A percentile compares a stretch with the other conserved stretches of the same genome.
Evolutionary conservation across 2,888 invertebrate genomes (phyloP).

Genomic region (Theristus sp.): DNA sequence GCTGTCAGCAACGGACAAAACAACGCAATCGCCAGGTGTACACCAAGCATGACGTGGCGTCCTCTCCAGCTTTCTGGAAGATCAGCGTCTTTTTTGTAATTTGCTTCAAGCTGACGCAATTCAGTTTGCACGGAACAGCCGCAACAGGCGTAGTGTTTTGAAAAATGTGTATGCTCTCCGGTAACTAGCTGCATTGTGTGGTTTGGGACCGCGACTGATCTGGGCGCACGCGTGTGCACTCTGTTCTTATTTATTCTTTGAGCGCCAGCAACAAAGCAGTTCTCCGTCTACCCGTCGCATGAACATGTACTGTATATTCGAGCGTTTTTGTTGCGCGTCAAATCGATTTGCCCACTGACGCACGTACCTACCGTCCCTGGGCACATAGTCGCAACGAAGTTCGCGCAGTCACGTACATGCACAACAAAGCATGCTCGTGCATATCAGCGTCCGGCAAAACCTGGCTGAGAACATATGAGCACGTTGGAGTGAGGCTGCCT

Average conservation of each 20-base stretch:
- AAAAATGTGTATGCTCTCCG: neutral
- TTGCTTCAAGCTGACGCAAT: no score
- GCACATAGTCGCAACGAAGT: neutral
- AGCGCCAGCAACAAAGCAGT: neutral
- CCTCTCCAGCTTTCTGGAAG: no score
- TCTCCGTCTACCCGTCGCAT: neutral
- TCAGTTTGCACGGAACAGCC: no score
- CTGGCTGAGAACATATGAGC: neutral
- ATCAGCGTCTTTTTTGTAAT: no score
- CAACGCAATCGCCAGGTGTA: no score
- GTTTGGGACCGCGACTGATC: no score
- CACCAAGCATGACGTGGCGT: no score
- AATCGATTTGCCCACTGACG: neutral
- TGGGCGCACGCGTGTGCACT: no score
- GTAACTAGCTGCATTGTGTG: neutral
- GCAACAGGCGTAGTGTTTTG: no score
- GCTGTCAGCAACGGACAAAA: no score
- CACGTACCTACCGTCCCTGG: neutral
- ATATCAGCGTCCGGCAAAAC: neutral
- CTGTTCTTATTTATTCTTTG: no score
- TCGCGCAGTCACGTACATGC: neutral
- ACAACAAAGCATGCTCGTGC: neutral
- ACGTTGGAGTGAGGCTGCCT: no score
- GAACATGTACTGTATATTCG: neutral
- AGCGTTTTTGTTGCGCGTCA: neutral